Base-by-base conservation (phyloP, 2,797 vertebrate species). In the Falco biarmicus region DNA sequence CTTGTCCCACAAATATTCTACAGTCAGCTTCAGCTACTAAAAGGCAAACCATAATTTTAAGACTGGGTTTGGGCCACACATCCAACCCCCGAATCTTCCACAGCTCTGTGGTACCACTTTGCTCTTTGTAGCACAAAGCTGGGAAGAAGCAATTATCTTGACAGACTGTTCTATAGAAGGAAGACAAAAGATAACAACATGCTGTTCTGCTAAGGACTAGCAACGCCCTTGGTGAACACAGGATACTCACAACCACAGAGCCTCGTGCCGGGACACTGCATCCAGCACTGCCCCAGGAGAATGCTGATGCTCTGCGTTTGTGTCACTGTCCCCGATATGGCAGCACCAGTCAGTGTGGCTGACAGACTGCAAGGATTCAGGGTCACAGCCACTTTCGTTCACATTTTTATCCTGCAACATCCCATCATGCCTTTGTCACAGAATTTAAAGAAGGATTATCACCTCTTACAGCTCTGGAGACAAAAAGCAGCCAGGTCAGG, bases 1-100 rank as follows among this genome's bases (percentile, higher is more conserved):
- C 59, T n/a, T 64, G 31, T 89, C 63, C 76, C 48, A 39, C 54
- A 88, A 76, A 48, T 32, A 75, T 41, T 86, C 45, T 57, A 69
- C 21, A 64, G 50, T 76, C 76, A 91, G 39, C 47, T 80, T 60
- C 51, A 95, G 57, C 28, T 74, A 45, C 56, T 69, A 41, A 92
- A 92, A 78, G 50, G 66, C 93, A 95, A 93, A 37, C 28, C 24
- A 3, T 77, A 65, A 90, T 93, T 93, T 93, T 43, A 78, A 73
- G 74, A 75, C 78, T 48, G 39, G 66, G 54, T 95, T 95, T 85
- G 68, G 65, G 85, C 32, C 32, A 32, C 34, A 48, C 39, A 51
- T 15, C 45, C 68, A 93, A 56, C 4, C 45, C 13, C 69, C 18
- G 87, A 41, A 56, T 63, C 45, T 88, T 81, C 57, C 54, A 48